Evolutionary conservation across 2,888 invertebrate species (phyloP).

Genomic region (Dicycla oo): DNA sequence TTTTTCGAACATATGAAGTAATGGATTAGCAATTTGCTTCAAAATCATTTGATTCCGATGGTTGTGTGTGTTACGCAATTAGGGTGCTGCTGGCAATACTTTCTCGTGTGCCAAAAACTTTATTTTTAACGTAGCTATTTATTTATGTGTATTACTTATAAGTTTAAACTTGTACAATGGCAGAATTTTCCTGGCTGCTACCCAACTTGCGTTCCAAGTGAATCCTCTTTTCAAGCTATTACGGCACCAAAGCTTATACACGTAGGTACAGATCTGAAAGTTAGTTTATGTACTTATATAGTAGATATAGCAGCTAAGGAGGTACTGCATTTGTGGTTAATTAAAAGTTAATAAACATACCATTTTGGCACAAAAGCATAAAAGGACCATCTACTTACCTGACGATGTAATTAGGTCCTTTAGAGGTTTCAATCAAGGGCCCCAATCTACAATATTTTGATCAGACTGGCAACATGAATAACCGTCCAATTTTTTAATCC

Average conservation of each 20-base stretch:
- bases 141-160: constrained; percentile 28
- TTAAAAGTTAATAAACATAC: background rate
- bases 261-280: constrained; percentile 10
- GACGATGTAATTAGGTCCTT: background rate
- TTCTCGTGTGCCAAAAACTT: constrained; percentile 27
- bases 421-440: no score
- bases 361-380: background rate
- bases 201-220: constrained; percentile 53
- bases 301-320: background rate
- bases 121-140: constrained; percentile 42
- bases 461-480: no score
- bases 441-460: no score
- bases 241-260: constrained; percentile 39
- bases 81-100: background rate
- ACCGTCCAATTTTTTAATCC: no score
- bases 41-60: no score
- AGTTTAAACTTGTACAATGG: constrained; percentile 45
- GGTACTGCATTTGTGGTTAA: background rate
- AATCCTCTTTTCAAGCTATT: constrained; percentile 52
- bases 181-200: constrained; percentile 52
- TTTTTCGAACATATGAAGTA: no score
- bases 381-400: background rate
- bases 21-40: no score
- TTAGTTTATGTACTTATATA: background rate
- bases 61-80: no score